Base-by-base conservation (phyloP, 2,888 invertebrate genomes). In the Thysanoteuthis rhombus region DNA sequence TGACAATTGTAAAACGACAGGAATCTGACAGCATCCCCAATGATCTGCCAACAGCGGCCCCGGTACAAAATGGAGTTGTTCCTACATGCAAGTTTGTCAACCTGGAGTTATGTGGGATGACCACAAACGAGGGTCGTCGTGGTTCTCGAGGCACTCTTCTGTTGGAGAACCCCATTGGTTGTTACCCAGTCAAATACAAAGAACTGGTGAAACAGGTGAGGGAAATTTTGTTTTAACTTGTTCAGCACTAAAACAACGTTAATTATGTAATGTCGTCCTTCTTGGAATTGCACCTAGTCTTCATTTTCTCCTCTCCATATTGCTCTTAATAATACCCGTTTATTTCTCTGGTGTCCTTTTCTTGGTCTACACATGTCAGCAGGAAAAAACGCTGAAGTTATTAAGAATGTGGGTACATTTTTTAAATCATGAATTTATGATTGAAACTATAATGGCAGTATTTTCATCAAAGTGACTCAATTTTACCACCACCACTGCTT, bases 91-190 rank as follows among this genome's bases (percentile, higher is more conserved):
- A 95, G 38, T 98, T 98, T 98, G 98, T 98, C 3, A 98, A 98
- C 96, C 97, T 98, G n/a, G 97, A 98, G 95, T 97, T 98, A 97
- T 97, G 95, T 98, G 98, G 38, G 97, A 40, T 95, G 95, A 98
- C 95, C 98, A 97, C 95, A 98, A 98, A 98, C 0, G 97, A 98
- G 94, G 98, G 97, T 95, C 98, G 95, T 93, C 97, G 97, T 39
- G 96, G 98, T 16, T 97, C 97, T 94, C 94, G 97, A 97, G 98
- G 98, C 2, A 98, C 98, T 92, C 96, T 99, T 94, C 97, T 99
- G 89, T 97, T 99, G 94, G 98, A 98, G 96, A 98, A 98, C 96
- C 98, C 98, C 32, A 94, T 94, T 39, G 96, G 96, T n/a, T 93
- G 95, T 38, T 94, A 94, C 93, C 93, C 94, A 5, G 52, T 93